A percentile compares a stretch with the other conserved stretches of the same genome.
These are phyloP conservation scores for Eueremaeus valkanovi DNA, from an alignment of 2,888 invertebrate genomes.

Conservation along the genomic window DNA sequence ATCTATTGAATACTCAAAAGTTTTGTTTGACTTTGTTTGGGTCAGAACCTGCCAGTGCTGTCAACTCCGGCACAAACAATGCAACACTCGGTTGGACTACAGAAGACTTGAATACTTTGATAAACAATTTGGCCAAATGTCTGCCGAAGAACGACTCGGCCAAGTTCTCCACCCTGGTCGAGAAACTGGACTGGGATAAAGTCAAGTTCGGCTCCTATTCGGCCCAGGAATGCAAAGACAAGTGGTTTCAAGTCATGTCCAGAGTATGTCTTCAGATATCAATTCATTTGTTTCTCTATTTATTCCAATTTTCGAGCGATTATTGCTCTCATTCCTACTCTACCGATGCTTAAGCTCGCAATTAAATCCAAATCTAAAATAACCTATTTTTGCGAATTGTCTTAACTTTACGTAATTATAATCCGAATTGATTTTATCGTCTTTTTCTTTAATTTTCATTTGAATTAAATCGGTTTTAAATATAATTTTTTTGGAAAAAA, in stretches of 20 bases:
- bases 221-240: constrained; percentile 55
- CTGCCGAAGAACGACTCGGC: constrained; percentile 46
- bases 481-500: too few relatives aligned
- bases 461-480: too few relatives aligned
- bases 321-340: not conserved
- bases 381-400: too few relatives aligned
- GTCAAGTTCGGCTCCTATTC: constrained; percentile 55
- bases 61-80: not conserved
- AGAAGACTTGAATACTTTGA: constrained; percentile 44
- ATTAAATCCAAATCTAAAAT: too few relatives aligned
- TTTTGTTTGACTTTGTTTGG: too few relatives aligned
- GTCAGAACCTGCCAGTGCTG: too few relatives aligned
- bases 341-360: too few relatives aligned
- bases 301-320: not conserved
- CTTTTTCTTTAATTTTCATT: too few relatives aligned
- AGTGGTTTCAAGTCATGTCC: constrained; percentile 3
- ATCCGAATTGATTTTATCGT: too few relatives aligned
- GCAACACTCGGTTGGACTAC: constrained; percentile 42
- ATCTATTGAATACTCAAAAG: too few relatives aligned
- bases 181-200: constrained; percentile 47
- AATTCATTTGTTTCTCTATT: not conserved
- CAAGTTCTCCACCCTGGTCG: constrained; percentile 44
- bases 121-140: constrained; percentile 44
- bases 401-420: too few relatives aligned
- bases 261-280: constrained; percentile 3